These are phyloP conservation scores for Acanthosepion esculentum DNA, from an alignment of 2,888 invertebrate genomes.

Conservation along the genomic window DNA sequence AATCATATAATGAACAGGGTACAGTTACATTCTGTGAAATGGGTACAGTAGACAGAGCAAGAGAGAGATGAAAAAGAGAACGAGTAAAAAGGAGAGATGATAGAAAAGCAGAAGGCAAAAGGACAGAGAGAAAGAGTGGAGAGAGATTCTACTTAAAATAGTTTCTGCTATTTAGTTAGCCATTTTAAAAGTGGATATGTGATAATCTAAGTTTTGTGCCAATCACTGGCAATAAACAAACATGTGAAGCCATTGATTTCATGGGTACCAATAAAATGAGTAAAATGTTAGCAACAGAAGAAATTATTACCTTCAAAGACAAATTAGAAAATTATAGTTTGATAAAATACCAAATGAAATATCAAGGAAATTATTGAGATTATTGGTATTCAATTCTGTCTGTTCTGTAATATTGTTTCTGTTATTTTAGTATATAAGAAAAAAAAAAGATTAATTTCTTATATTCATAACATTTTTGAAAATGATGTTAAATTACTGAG, in stretches of 20 bases:
- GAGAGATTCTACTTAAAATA: background rate
- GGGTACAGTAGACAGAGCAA: background rate
- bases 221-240: conserved; percentile 5
- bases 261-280: background rate
- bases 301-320: background rate
- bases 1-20: conserved; percentile 22
- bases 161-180: conserved; percentile 7
- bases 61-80: background rate
- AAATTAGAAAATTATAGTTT: conserved; percentile 33
- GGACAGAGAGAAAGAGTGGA: background rate
- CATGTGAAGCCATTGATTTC: conserved; percentile 25
- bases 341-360: conserved; percentile 1
- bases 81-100: background rate
- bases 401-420: background rate
- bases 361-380: conserved; percentile 4
- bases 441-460: background rate
- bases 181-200: background rate
- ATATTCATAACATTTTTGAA: conserved; percentile 8
- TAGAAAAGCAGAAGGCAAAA: background rate
- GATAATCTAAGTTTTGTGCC: background rate
- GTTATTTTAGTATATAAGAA: background rate
- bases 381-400: conserved; percentile 33
- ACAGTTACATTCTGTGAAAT: background rate
- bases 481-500: conserved; percentile 3
- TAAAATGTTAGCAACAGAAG: background rate